Evolutionary conservation across 2,888 invertebrate genomes (phyloP), one percentile per base, ranked within the genome.

Genomic region (Diaphora mendica): DNA sequence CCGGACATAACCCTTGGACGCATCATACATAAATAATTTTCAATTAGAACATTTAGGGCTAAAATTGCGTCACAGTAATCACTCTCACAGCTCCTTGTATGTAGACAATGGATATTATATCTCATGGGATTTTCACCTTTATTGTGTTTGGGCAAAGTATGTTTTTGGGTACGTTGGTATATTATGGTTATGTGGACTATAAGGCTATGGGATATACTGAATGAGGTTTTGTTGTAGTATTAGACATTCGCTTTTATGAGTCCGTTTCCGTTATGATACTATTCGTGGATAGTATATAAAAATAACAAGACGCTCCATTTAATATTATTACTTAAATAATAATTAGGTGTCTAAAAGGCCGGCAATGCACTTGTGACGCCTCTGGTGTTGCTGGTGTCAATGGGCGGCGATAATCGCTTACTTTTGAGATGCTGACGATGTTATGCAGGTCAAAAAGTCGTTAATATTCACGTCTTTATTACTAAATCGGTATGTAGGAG

Each of bases 1-100:
- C n/a, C 67, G n/a, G 42, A 59, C 26, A 44, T 48, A 68, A 65
- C 73, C 73, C 77, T 81, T 73, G 44, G 51, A 79, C 76, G 69
- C 71, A 76, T 68, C 72, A 76, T 82, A 82, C 78, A 83, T 82
- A 82, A 81, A 81, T 78, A 76, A 79, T 84, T 82, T 79, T 77
- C 79, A 82, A 83, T 84, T 84, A 79, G 72, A 55, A 42, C 77
- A 82, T 84, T 84, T 84, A 79, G 72, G 55, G 42, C 76, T 74
- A 81, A 82, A 84, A 82, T 84, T 77, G 81, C 75, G 81, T 70
- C 68, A 44, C 23, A 69, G 79, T 84, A 81, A 84, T 84, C 81
- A 81, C 78, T 81, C 72, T 75, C 74, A 67, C 68, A 71, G 69
- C 39, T 76, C 76, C 73, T 75, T 71, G 74, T 81, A 69, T 68